Base-by-base conservation (phyloP, 2,113 vertebrate species). In the Arothron firmamentum region DNA sequence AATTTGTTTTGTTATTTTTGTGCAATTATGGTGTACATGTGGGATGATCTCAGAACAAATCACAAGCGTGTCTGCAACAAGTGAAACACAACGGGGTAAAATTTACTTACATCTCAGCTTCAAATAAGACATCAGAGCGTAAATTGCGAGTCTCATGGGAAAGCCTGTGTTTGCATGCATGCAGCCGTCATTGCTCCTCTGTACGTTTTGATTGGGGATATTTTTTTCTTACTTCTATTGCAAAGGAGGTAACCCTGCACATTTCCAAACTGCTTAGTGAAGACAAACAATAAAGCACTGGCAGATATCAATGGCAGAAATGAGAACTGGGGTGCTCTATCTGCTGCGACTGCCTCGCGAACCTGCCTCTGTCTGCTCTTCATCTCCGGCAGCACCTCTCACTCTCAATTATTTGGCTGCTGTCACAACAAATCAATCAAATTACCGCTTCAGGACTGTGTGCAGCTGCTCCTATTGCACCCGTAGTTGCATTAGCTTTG, bases 351-450 rank as follows among this genome's bases (percentile, higher is more conserved):
- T 91, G 92, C 89, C 90, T 92, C 84, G 88, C 88, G 87, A 93
- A 93, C 77, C 86, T 90, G 91, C 92, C 90, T 92, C 86, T 84
- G 84, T 87, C 89, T 88, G 90, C 90, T 90, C 92, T 92, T 94
- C 93, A 93, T 95, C 93, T 94, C 86, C 87, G 83, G 87, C 93
- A 92, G 94, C 94, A 96, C 94, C 94, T 96, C 94, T 98, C 95
- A 96, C 93, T 98, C 95, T 95, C 94, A 97, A 97, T 97, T 97
- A 97, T 94, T 94, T 94, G 92, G 91, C 91, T 94, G 89, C 94
- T 96, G 96, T 97, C 96, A 97, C 94, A 98, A 95, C 94, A 97
- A 95, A 96, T 99, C 96, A 95, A 96, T 98, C 95, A 98, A 95
- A 96, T 98, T 98, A 97, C 81, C 90, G 90, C 88, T 88, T 89